Base-by-base conservation (phyloP, 2,797 vertebrate species). In the Parauchenoglanis ngamensis region DNA sequence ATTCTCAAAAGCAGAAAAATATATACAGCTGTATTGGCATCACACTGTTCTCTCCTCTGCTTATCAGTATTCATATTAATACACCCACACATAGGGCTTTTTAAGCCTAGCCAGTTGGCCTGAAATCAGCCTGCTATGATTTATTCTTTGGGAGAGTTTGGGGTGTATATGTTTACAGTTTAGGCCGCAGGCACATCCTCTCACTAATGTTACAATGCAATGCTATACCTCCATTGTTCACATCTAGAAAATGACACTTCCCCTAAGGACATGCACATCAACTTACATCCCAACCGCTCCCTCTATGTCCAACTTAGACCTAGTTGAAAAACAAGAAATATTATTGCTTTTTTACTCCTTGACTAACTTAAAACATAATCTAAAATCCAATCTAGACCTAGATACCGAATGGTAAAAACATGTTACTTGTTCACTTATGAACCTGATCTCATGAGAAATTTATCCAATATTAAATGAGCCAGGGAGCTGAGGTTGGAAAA, bases 171-270 rank as follows among this genome's bases (percentile, higher is more conserved):
- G 89, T 89, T 91, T 91, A 91, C 90, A 87, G 85, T 90, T 86
- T 88, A 84, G 79, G 90, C 90, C 82, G 90, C 85, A 87, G 90
- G 89, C 90, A 89, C 90, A 91, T 91, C 90, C 90, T 90, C 90
- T 91, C 88, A 63, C 88, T 91, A 89, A 91, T 89, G 89, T 91
- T 90, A 90, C 89, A 91, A 90, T 89, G 90, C 90, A 91, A 91
- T 87, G 89, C 89, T 90, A 91, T 84, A 91, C 90, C 88, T 87
- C 86, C 87, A 91, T 91, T 91, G 90, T 91, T 90, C 90, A 72
- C 85, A 80, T 89, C 87, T 88, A 90, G 88, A 91, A 90, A 85
- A 88, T 89, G 88, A 91, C 90, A 91, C 90, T 91, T 90, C 90
- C 89, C 90, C 89, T 88, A 88, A 90, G 90, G 90, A 77, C 88